These are phyloP conservation scores for Microctonus hyperodae DNA, from an alignment of 2,888 invertebrate genomes.

Conservation along the genomic window DNA sequence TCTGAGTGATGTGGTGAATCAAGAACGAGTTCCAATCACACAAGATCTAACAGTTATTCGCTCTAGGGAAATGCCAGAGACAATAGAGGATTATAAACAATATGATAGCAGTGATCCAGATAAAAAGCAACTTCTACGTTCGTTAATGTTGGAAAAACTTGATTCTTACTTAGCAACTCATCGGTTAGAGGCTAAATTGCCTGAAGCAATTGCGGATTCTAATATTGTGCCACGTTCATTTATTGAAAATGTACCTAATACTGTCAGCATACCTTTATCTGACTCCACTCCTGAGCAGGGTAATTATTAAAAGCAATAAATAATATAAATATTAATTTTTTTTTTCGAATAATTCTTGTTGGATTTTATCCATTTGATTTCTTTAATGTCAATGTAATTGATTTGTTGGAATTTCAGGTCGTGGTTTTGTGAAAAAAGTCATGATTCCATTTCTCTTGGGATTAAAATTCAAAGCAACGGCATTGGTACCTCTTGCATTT, in stretches of 20 bases:
- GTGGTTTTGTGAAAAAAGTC: conserved; percentile 84
- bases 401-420: conserved; percentile 67
- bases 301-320: conserved; percentile 39
- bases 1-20: conserved; percentile 72
- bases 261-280: conserved; percentile 74
- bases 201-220: conserved; percentile 67
- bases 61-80: conserved; percentile 63
- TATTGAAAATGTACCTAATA: conserved; percentile 70
- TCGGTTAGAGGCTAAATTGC: conserved; percentile 77
- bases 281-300: conserved; percentile 65
- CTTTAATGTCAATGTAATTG: not conserved
- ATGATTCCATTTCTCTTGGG: conserved; percentile 86
- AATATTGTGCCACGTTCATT: conserved; percentile 71
- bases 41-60: conserved; percentile 78
- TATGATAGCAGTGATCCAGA: conserved; percentile 51
- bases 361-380: not conserved
- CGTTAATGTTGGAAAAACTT: conserved; percentile 73
- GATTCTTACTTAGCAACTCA: conserved; percentile 80
- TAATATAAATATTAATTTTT: not conserved
- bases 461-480: conserved; percentile 85
- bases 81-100: conserved; percentile 61
- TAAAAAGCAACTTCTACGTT: conserved; percentile 58
- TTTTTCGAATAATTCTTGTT: too few species aligned
- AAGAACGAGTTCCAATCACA: conserved; percentile 77
- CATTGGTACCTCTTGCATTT: conserved; percentile 80